Conservation (phyloP, 2,888 invertebrate species). For the Electrophaes corylata region DNA sequence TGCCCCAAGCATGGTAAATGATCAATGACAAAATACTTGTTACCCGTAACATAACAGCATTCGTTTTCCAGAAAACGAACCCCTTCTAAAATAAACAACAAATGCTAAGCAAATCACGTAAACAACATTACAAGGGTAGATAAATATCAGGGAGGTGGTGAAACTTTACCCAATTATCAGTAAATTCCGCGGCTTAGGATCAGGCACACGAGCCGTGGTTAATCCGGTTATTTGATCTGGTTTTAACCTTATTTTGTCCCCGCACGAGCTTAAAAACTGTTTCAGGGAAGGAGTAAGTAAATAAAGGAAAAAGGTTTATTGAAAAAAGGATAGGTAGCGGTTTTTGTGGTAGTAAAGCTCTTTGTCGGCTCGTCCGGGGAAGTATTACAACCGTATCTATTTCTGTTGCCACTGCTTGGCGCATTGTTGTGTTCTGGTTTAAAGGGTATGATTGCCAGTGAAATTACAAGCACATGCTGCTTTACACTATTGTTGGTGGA, state of each 20-base stretch:
- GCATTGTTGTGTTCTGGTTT: too few relatives aligned
- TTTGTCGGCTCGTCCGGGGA: too few relatives aligned
- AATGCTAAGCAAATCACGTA: constrained; percentile 30
- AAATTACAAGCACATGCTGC: too few relatives aligned
- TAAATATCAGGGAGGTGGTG: constrained; percentile 31
- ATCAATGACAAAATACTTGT: too few relatives aligned
- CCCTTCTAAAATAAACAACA: constrained; percentile 18
- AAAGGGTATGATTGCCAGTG: too few relatives aligned
- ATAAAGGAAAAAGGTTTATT: background rate
- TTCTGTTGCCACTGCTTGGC: too few relatives aligned
- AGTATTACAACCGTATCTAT: too few relatives aligned
- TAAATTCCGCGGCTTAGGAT: constrained; percentile 23
- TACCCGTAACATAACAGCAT: background rate
- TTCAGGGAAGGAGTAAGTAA: background rate
- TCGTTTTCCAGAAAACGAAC: background rate
- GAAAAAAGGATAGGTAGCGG: too few relatives aligned
- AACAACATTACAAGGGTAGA: constrained; percentile 29
- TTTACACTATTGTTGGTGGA: too few relatives aligned
- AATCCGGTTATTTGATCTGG: constrained; percentile 21
- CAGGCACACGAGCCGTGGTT: constrained; percentile 4
- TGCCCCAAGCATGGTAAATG: too few relatives aligned
- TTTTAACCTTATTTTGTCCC: constrained; percentile 3
- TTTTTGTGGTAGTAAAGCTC: background rate
- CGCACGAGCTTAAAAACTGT: background rate
- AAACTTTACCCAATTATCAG: constrained; percentile 30